A percentile compares a stretch with the other conserved stretches of the same genome.
Conservation (phyloP, 2,888 invertebrate species). For the Pteria penguin region DNA sequence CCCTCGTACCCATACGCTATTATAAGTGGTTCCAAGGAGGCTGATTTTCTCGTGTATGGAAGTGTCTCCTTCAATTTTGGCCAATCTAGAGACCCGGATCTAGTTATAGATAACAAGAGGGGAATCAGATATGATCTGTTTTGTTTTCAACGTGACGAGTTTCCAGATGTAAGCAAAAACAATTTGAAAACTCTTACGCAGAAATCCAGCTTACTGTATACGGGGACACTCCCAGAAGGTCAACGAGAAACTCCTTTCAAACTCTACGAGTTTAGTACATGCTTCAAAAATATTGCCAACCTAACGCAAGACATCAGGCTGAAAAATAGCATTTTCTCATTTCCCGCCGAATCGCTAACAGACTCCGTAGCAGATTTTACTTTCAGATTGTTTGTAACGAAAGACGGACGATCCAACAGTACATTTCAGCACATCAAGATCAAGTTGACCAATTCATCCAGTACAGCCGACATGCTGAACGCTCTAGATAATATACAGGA, state of each 20-base stretch:
- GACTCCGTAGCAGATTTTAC: conserved; percentile 62
- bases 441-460: conserved; percentile 54
- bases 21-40: conserved; percentile 62
- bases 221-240: conserved; percentile 20
- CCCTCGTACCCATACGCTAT: conserved; percentile 67
- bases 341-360: conserved; percentile 65
- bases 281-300: conserved; percentile 55
- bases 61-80: conserved; percentile 66
- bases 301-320: conserved; percentile 53
- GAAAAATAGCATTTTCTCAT: conserved; percentile 58
- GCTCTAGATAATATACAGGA: conserved; percentile 54
- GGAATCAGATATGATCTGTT: conserved; percentile 70
- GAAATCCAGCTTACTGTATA: conserved; percentile 59
- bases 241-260: conserved; percentile 60
- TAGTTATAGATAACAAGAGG: conserved; percentile 55
- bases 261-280: conserved; percentile 65
- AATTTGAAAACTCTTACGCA: conserved; percentile 17
- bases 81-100: conserved; percentile 69
- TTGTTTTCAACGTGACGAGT: conserved; percentile 63
- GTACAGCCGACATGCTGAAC: conserved; percentile 50
- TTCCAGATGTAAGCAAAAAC: conserved; percentile 24
- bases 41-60: conserved; percentile 65
- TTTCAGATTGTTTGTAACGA: conserved; percentile 68
- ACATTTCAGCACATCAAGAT: conserved; percentile 49
- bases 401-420: conserved; percentile 48